Evolutionary conservation across 1,140 invertebrate genomes (phyloP).

Genomic region (Rhynchophorus ferrugineus): DNA sequence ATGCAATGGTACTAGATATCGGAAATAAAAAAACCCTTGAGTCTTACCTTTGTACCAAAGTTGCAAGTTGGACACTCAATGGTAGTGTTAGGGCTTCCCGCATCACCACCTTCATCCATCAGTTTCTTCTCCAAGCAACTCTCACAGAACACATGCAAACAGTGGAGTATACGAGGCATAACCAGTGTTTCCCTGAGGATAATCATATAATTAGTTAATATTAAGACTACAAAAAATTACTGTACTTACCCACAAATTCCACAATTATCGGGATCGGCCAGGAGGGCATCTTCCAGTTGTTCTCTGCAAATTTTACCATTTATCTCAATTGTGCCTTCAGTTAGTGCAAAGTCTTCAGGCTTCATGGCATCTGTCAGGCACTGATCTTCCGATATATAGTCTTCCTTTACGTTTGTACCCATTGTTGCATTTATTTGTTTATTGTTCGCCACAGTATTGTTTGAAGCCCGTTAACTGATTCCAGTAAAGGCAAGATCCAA

Average conservation of each 20-base stretch:
- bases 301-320: slow-evolving; percentile 36
- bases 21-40: too few relatives aligned
- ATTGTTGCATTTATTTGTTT: slow-evolving; percentile 25
- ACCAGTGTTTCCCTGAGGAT: slow-evolving; percentile 56
- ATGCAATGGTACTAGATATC: too few relatives aligned
- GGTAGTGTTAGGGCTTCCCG: slow-evolving; percentile 48
- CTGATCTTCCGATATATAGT: slow-evolving; percentile 26
- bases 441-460: slow-evolving; percentile 12
- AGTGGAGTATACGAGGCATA: slow-evolving; percentile 77
- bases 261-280: slow-evolving; percentile 39
- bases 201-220: neutral
- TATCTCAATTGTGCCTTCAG: slow-evolving; percentile 30
- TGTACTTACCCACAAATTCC: slow-evolving; percentile 38
- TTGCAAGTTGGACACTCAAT: slow-evolving; percentile 72
- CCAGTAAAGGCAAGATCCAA: slow-evolving; percentile 1
- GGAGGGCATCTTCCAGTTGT: slow-evolving; percentile 39
- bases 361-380: slow-evolving; percentile 28
- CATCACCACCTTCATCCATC: slow-evolving; percentile 59
- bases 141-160: slow-evolving; percentile 90
- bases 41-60: slow-evolving; percentile 72
- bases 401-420: slow-evolving; percentile 30
- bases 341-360: slow-evolving; percentile 33
- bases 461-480: neutral
- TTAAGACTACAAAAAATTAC: neutral
- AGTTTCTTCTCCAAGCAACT: slow-evolving; percentile 75